Percentiles rank a stretch among this genome's conserved stretches.
Conservation (phyloP, 2,888 invertebrate species). For the Salticus scenicus region DNA sequence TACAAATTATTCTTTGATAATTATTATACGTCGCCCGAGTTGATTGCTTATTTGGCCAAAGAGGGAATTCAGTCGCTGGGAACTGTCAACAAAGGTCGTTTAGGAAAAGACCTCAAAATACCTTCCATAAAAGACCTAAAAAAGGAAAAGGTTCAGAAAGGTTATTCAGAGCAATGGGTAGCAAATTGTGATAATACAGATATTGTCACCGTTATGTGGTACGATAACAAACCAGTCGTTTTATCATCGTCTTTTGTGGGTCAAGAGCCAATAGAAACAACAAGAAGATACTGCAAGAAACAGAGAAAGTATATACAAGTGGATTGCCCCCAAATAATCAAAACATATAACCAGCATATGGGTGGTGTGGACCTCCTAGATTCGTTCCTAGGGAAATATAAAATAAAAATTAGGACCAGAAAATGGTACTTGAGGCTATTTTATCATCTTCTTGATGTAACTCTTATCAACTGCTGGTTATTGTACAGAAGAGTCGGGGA, state of each 20-base stretch:
- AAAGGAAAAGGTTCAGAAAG: not conserved
- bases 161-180: not conserved
- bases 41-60: not conserved
- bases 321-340: not conserved
- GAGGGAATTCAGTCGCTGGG: not conserved
- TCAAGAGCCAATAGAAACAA: not conserved
- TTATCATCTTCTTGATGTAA: too few species aligned
- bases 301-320: not conserved
- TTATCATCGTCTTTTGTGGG: slow-evolving; percentile 2
- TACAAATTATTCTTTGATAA: slow-evolving; percentile 15
- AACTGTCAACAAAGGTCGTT: not conserved
- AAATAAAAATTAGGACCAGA: too few species aligned
- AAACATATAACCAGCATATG: slow-evolving; percentile 2
- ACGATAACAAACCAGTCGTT: slow-evolving; percentile 16
- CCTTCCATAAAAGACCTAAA: not conserved
- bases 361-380: slow-evolving; percentile 10
- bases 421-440: too few species aligned
- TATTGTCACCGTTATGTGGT: not conserved
- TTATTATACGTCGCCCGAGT: not conserved
- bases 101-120: too few species aligned
- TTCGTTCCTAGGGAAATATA: too few species aligned
- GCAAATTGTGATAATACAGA: too few species aligned
- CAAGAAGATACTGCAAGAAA: not conserved
- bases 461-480: too few species aligned
- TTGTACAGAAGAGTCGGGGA: too few species aligned